Evolutionary conservation across 2,888 invertebrate genomes (phyloP).

Genomic region (Hemithea aestivaria): DNA sequence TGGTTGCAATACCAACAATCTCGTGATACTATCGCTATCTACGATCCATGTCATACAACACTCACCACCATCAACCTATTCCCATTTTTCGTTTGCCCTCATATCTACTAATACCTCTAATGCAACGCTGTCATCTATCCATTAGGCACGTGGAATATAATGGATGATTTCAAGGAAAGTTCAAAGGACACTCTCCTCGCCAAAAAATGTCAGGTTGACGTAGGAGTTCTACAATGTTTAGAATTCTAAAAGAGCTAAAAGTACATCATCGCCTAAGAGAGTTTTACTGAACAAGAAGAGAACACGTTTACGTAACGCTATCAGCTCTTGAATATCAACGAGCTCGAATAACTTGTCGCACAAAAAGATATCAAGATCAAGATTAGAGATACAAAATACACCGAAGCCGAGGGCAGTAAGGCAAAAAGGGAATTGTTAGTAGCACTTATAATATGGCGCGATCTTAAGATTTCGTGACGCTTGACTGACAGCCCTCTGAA

Average conservation of each 20-base stretch:
- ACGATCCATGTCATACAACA: conserved; percentile 17
- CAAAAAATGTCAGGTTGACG: conserved; percentile 15
- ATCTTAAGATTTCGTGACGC: conserved; percentile 31
- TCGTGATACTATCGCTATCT: conserved; percentile 38
- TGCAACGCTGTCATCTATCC: no score
- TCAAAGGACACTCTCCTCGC: no score
- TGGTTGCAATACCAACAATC: conserved; percentile 31
- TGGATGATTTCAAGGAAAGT: no score
- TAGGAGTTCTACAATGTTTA: conserved; percentile 7
- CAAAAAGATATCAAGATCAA: conserved; percentile 25
- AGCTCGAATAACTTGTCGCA: conserved; percentile 28
- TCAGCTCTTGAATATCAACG: conserved; percentile 29
- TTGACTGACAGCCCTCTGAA: conserved; percentile 34
- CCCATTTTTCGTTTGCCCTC: no score
- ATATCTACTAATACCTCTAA: no score
- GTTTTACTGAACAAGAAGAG: conserved; percentile 17
- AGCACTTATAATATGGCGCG: conserved; percentile 29
- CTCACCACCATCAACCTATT: no score
- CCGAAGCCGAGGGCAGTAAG: conserved; percentile 18
- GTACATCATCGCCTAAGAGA: conserved; percentile 22
- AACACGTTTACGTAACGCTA: conserved; percentile 33
- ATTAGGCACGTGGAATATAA: no score
- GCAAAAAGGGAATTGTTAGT: conserved; percentile 21
- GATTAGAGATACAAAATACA: conserved; percentile 25
- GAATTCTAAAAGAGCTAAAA: conserved; percentile 18